Evolutionary conservation across 2,888 invertebrate genomes (phyloP).

Genomic region (Lutraria lutraria): DNA sequence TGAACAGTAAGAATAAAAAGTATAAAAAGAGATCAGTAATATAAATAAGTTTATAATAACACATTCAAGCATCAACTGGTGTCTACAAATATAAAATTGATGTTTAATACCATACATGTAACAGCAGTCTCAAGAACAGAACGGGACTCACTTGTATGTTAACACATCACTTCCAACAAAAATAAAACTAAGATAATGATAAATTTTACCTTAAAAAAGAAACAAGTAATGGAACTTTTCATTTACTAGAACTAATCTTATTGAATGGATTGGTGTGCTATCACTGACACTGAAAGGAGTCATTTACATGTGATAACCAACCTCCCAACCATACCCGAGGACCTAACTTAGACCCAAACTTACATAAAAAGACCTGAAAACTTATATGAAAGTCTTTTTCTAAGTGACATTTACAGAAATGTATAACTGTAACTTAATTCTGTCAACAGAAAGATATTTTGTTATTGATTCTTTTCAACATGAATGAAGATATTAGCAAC

Average conservation of each 20-base stretch:
- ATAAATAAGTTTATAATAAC: background rate
- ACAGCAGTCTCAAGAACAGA: conserved; percentile 40
- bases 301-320: background rate
- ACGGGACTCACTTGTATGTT: conserved; percentile 15
- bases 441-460: too few relatives aligned
- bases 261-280: background rate
- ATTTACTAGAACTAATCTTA: background rate
- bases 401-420: too few relatives aligned
- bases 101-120: conserved; percentile 46
- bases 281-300: background rate
- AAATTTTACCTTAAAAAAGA: background rate
- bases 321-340: too few relatives aligned
- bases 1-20: too few relatives aligned
- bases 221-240: background rate
- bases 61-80: conserved; percentile 56
- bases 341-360: too few relatives aligned
- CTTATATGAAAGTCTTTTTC: background rate
- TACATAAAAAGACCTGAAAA: too few relatives aligned
- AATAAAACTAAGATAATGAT: background rate
- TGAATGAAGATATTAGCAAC: too few relatives aligned
- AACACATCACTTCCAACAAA: background rate
- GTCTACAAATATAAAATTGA: conserved; percentile 34
- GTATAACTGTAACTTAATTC: too few relatives aligned
- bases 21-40: too few relatives aligned
- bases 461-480: too few relatives aligned